These are phyloP conservation scores for Magallana gigas DNA, from an alignment of 1,140 invertebrate species.

Conservation along the genomic window DNA sequence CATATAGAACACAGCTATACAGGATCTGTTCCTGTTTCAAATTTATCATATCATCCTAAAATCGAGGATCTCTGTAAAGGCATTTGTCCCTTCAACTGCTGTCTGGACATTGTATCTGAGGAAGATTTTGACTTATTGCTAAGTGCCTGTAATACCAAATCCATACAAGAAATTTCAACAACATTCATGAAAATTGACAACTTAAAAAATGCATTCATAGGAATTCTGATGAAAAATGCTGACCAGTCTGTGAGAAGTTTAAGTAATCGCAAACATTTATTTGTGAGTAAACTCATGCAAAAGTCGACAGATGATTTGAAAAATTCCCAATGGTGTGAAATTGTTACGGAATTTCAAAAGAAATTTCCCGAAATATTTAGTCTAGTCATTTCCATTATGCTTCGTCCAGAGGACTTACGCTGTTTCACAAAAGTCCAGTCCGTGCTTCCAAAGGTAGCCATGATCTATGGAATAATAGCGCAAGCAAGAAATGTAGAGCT, in stretches of 20 bases:
- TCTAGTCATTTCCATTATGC: slow-evolving; percentile 10
- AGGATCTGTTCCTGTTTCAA: background rate
- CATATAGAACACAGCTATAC: background rate
- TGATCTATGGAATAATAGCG: slow-evolving; percentile 39
- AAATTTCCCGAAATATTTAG: slow-evolving; percentile 34
- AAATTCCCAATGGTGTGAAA: background rate
- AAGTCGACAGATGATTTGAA: slow-evolving; percentile 28
- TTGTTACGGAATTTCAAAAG: slow-evolving; percentile 22
- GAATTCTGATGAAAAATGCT: background rate
- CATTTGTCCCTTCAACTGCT: background rate
- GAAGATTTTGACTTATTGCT: background rate
- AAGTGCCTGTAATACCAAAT: background rate
- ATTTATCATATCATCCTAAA: background rate
- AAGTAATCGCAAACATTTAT: slow-evolving; percentile 43
- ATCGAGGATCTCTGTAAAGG: background rate
- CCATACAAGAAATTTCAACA: background rate
- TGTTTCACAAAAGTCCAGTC: background rate
- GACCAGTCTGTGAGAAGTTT: background rate
- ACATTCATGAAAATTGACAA: background rate
- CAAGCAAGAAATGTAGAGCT: slow-evolving; percentile 37
- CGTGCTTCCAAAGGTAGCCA: slow-evolving; percentile 28
- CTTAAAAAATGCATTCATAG: background rate
- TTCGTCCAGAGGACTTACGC: background rate
- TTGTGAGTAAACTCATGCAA: slow-evolving; percentile 29
- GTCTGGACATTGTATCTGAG: background rate